Base-by-base conservation (phyloP, 1,140 invertebrate genomes). In the Diorhabda sublineata region DNA sequence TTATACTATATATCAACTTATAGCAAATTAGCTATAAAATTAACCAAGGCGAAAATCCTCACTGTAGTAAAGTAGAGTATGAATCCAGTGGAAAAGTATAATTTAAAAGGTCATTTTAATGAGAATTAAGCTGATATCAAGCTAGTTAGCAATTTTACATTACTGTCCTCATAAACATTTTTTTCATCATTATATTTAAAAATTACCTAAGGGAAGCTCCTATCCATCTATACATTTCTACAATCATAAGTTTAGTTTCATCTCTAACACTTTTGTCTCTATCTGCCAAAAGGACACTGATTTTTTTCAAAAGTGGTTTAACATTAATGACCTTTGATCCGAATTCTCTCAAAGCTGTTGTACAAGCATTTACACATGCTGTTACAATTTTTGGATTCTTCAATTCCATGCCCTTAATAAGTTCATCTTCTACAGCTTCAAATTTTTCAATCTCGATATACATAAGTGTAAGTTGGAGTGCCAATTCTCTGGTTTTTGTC, bases 361-460 rank as follows among this genome's bases (percentile, higher is more conserved):
- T 91, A 4, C 94, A 78, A 11, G 90, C 87, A 9, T 88, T 83
- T n/a, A 96, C 87, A 81, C 92, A 96, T 0, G 90, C 94, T 3
- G 91, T 82, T 3, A 96, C 92, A 71, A 97, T 93, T 85, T 98
- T 98, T 0, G 97, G 97, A 82, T 97, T 97, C 82, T 99, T 99
- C 68, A 91, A 90, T 73, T 97, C 95, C 79, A 97, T 90, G 43
- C 96, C 96, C 84, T 97, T 97, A 3, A 97, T 83, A 4, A 98
- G 83, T 82, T 97, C 95, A 77, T 98, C 96, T 80, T 93, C 84
- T 1, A 96, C 94, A 56, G 88, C 81, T 74, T 98, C 96, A 71
- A 94, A 91, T 81, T 97, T 98, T 79, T 99, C 97, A 74, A 97
- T 95, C 85, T 99, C 96, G 75, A 98, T 88, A 79, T 92, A 98